Base-by-base conservation (phyloP, 2,888 invertebrate species). In the Lithodes maja region DNA sequence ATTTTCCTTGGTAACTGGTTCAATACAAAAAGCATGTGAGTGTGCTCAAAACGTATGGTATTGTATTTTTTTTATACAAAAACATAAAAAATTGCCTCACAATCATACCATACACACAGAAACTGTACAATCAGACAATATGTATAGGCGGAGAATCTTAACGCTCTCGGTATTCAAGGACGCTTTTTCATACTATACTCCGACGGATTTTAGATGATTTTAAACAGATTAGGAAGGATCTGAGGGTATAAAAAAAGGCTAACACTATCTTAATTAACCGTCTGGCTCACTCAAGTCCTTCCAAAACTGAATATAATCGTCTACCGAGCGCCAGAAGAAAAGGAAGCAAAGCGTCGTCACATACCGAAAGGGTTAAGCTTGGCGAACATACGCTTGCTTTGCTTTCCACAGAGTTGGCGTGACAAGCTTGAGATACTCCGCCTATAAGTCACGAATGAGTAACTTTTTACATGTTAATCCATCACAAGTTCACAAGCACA, bases 11-110 rank as follows among this genome's bases (percentile, higher is more conserved):
- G 85, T 90, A 90, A 90, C 90, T 91, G 91, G 90, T 90, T 91
- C 90, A 90, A 90, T 91, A 91, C 90, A 91, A 91, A 91, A 91
- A 88, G 88, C 90, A 88, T 88, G 89, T 89, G 89, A 90, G 87
- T 91, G 90, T 91, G 91, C 91, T 90, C 89, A 91, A 91, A 91
- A 89, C 83, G 89, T 89, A 89, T 84, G 84, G 87, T 90, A 90
- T 87, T 85, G 86, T 89, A 82, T 85, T 90, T 91, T 91, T 33
- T 83, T 91, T 91, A 90, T 89, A 89, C 87, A 87, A 91, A 91
- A 91, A 89, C 85, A 87, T 87, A 90, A 91, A 90, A 90, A 91
- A 91, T 86, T 83, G 90, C 87, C 87, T 90, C 91, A 90, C 91
- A 90, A 90, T 90, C 85, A 82, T 90, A 89, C 90, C 90, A 90